Conservation (phyloP, 2,113 vertebrate species). For the Gallinago media region DNA sequence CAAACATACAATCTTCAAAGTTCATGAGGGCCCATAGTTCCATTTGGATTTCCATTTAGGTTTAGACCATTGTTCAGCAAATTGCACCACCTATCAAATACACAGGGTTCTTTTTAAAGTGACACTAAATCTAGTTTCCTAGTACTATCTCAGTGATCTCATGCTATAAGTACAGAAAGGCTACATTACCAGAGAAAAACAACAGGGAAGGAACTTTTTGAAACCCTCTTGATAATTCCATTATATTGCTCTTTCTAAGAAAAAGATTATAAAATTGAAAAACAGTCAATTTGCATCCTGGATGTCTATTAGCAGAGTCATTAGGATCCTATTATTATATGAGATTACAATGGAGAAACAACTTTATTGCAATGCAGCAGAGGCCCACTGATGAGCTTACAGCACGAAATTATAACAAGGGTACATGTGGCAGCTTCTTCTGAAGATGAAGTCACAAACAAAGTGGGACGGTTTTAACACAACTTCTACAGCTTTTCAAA, state of each 20-base stretch:
- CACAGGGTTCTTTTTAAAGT: neutral
- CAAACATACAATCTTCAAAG: neutral
- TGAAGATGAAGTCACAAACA: neutral
- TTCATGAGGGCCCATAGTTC: neutral
- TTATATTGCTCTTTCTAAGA: neutral
- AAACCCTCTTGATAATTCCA: neutral
- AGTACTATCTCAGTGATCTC: neutral
- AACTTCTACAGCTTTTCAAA: neutral
- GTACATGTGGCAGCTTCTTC: neutral
- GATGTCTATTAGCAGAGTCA: neutral
- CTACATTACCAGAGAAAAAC: neutral
- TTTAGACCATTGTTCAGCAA: neutral
- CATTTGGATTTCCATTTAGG: slow-evolving; percentile 37
- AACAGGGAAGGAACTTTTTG: neutral
- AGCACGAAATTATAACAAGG: neutral
- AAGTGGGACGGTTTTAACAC: neutral
- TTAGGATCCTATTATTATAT: neutral
- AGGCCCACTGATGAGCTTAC: neutral
- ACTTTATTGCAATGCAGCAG: neutral
- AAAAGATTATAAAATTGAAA: neutral
- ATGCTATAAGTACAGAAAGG: neutral
- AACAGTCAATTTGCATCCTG: neutral
- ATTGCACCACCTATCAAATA: neutral
- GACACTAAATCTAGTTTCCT: neutral
- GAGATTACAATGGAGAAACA: neutral